A percentile compares a stretch with the other conserved stretches of the same genome.
Conservation (phyloP, 2,888 invertebrate species). For the Cerceris rybyensis region DNA sequence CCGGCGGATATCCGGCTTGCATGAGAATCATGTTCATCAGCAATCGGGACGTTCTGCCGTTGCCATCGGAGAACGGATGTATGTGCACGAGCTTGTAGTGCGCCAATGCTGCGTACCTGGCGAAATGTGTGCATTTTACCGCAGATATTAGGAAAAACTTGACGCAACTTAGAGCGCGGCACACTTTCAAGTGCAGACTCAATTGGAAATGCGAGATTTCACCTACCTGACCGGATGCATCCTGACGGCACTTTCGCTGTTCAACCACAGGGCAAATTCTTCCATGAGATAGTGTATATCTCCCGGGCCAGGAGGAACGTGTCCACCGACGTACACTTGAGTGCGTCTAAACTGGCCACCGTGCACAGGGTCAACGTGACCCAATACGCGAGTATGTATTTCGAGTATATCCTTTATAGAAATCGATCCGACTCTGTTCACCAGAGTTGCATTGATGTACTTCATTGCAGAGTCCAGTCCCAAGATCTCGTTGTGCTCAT, state of each 20-base stretch:
- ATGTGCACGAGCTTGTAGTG: constrained; percentile 98
- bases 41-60: constrained; percentile 96
- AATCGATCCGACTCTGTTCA: constrained; percentile 90
- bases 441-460: constrained; percentile 92
- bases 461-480: constrained; percentile 97
- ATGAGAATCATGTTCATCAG: constrained; percentile 98
- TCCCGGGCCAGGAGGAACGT: constrained; percentile 94
- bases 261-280: constrained; percentile 95
- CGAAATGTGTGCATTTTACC: constrained; percentile 6
- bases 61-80: constrained; percentile 98
- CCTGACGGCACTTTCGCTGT: constrained; percentile 92
- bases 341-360: constrained; percentile 94
- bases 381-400: constrained; percentile 95
- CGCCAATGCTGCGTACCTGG: constrained; percentile 95
- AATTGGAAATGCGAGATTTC: neutral
- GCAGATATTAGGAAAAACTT: neutral
- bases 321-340: constrained; percentile 97
- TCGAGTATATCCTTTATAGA: constrained; percentile 93
- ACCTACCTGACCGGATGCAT: constrained; percentile 92
- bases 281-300: constrained; percentile 92
- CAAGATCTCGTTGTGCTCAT: constrained; percentile 98
- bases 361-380: constrained; percentile 96
- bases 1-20: constrained; percentile 97
- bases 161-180: no score
- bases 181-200: no score